Conservation (phyloP, 2,113 vertebrate genomes). For the Muntiacus reevesi region DNA sequence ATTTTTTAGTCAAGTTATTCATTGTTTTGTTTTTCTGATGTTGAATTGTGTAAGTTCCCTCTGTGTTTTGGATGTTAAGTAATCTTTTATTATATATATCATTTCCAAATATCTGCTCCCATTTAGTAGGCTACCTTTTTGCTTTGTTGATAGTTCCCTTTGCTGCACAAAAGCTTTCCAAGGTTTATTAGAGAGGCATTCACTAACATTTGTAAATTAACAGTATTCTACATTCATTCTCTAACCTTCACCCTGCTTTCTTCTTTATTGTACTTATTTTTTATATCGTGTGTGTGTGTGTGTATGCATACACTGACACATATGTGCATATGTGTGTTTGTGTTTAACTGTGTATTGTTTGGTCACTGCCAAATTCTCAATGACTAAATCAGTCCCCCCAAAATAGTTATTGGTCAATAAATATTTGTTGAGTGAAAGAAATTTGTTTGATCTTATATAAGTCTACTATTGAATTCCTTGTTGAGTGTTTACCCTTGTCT, state of each 20-base stretch:
- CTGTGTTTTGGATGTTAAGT: neutral
- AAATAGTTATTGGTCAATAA: neutral
- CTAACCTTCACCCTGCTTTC: neutral
- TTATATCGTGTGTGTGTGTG: neutral
- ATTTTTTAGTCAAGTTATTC: neutral
- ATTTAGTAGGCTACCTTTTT: neutral
- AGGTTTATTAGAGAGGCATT: neutral
- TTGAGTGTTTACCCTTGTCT: neutral
- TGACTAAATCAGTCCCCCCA: neutral
- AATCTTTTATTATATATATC: neutral
- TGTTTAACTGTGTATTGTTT: neutral
- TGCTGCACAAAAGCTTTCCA: neutral
- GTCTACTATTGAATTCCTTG: neutral
- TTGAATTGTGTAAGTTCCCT: neutral
- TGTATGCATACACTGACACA: fast-evolving
- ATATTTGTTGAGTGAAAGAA: neutral
- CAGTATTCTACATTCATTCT: neutral
- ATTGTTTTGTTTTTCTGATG: neutral
- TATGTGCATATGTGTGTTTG: neutral
- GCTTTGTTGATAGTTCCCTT: neutral
- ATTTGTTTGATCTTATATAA: neutral
- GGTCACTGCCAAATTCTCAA: neutral
- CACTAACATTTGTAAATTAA: neutral
- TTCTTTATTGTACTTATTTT: neutral
- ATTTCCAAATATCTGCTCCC: neutral